Percentiles rank a stretch among this genome's conserved stretches.
Evolutionary conservation across 1,140 invertebrate genomes (phyloP).

Genomic region (Drosophila kanapiae): DNA sequence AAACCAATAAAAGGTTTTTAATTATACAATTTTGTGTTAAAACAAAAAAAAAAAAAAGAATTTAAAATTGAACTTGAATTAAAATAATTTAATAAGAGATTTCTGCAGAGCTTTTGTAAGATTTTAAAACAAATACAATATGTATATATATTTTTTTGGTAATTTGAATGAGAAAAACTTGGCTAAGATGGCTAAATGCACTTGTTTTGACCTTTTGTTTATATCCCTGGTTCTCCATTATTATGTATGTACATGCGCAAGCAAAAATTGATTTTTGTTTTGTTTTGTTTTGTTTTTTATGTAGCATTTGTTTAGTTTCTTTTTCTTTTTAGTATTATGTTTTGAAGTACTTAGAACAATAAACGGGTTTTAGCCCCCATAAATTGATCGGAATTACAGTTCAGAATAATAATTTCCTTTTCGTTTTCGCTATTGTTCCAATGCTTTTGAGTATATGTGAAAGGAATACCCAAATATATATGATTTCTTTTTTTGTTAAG

Average conservation of each 20-base stretch:
- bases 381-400: constrained; percentile 39
- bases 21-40: too few relatives aligned
- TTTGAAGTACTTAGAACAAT: constrained; percentile 71
- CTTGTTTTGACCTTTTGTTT: constrained; percentile 23
- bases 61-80: neutral
- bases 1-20: too few relatives aligned
- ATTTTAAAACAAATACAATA: neutral
- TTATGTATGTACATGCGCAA: constrained; percentile 61
- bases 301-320: constrained; percentile 64
- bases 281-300: constrained; percentile 38
- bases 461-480: constrained; percentile 34
- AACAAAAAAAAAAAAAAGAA: neutral
- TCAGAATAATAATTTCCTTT: constrained; percentile 36
- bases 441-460: constrained; percentile 26
- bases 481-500: constrained; percentile 38
- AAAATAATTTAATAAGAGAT: constrained; percentile 1
- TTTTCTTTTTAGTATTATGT: constrained; percentile 55
- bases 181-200: constrained; percentile 13
- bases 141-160: neutral
- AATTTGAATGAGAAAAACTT: neutral
- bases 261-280: constrained; percentile 42
- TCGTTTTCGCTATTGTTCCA: constrained; percentile 15
- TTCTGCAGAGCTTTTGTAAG: neutral
- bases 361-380: constrained; percentile 26
- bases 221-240: constrained; percentile 23